phyloP scores from a whole-genome alignment of 1,140 invertebrate species.

The Atopsyche davidsoni region DNA sequence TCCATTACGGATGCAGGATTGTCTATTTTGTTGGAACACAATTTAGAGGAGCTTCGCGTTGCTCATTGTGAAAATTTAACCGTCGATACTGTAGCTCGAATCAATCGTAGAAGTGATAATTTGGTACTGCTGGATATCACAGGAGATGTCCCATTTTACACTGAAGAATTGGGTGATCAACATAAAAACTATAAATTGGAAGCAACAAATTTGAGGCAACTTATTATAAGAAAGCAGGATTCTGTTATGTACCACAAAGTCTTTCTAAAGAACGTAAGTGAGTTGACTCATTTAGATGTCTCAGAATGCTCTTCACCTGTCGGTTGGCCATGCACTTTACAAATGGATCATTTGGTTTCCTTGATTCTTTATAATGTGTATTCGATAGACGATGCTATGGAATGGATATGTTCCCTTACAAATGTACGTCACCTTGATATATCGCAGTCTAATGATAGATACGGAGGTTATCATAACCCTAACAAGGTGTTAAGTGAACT shows the following conservation, averaged over 20 bases:
- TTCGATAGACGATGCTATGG: conserved; percentile 36
- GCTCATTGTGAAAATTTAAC: conserved; percentile 64
- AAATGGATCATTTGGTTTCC: conserved; percentile 60
- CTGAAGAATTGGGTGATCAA: conserved; percentile 34
- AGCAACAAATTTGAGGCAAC: conserved; percentile 57
- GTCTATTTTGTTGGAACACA: conserved; percentile 60
- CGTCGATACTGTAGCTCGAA: conserved; percentile 49
- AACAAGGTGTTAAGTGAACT: conserved; percentile 62
- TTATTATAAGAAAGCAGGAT: conserved; percentile 55
- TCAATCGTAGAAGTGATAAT: conserved; percentile 51
- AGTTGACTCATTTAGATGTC: conserved; percentile 72
- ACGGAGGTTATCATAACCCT: conserved; percentile 58
- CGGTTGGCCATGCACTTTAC: conserved; percentile 50
- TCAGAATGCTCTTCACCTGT: conserved; percentile 62
- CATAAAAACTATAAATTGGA: conserved; percentile 46
- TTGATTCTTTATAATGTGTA: conserved; percentile 72
- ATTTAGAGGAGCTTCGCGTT: conserved; percentile 66
- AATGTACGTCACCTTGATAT: conserved; percentile 74
- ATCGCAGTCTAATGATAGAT: conserved; percentile 61
- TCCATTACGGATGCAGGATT: conserved; percentile 65
- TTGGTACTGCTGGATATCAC: conserved; percentile 40
- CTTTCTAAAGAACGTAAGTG: conserved; percentile 52
- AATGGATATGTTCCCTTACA: conserved; percentile 52
- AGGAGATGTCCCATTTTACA: conserved; percentile 11
- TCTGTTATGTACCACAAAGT: conserved; percentile 49